phyloP scores from a whole-genome alignment of 2,113 vertebrate species.

The Sapayoa aenigma region DNA sequence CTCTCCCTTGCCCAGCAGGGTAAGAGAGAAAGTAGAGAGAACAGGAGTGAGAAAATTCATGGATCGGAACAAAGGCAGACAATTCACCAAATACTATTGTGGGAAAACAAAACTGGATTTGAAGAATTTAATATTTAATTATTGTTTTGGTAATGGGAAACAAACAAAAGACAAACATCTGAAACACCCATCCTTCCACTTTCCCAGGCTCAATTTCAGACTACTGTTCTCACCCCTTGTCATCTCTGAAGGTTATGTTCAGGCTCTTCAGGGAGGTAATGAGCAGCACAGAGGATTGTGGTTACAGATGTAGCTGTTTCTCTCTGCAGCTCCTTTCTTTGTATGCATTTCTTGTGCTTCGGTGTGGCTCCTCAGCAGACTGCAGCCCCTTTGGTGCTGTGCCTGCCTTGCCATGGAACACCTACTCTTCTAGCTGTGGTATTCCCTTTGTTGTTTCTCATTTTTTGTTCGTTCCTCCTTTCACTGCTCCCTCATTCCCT shows the following conservation, averaged over 20 bases:
- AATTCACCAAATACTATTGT: neutral
- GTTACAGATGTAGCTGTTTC: neutral
- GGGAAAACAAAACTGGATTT: neutral
- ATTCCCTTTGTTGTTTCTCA: neutral
- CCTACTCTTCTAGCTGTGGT: neutral
- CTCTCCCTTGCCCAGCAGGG: neutral
- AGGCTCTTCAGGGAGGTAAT: neutral
- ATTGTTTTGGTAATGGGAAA: neutral
- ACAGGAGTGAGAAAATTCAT: neutral
- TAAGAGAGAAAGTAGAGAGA: neutral
- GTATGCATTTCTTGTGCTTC: neutral
- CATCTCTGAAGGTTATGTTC: neutral
- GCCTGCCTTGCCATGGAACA: neutral
- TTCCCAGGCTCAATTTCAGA: neutral
- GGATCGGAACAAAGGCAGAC: neutral
- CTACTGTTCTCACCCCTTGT: neutral
- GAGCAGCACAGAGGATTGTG: neutral
- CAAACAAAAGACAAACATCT: neutral
- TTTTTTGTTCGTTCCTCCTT: neutral
- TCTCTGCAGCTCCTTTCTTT: neutral
- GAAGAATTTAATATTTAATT: neutral
- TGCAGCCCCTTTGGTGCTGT: neutral
- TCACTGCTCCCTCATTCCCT: neutral
- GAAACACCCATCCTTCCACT: neutral
- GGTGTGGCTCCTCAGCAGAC: neutral